Conservation (phyloP, 2,113 vertebrate species). For the Rhodinocichla rosea region DNA sequence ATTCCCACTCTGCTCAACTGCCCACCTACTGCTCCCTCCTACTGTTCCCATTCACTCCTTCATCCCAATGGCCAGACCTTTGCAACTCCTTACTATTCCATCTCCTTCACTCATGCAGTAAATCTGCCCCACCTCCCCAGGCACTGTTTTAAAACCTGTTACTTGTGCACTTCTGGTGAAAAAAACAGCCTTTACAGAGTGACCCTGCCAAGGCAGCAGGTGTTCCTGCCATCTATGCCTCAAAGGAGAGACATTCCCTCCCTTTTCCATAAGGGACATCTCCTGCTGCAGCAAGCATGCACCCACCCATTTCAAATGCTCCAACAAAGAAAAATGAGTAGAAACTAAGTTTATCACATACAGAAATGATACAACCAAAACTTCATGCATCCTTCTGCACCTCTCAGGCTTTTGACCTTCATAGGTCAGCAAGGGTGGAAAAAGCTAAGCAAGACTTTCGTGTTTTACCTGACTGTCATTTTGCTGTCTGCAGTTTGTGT, state of each 20-base stretch:
- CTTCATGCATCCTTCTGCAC: not conserved
- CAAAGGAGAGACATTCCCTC: not conserved
- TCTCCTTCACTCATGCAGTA: not conserved
- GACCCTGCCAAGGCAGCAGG: not conserved
- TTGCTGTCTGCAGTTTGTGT: not conserved
- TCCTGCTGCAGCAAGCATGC: not conserved
- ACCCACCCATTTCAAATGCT: not conserved
- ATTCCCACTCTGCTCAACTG: not conserved
- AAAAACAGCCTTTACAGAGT: not conserved
- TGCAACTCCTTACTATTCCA: not conserved
- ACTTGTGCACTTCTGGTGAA: fast-evolving
- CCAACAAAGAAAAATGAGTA: not conserved
- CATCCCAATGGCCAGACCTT: not conserved
- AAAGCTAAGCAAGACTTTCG: not conserved
- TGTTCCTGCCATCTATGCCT: fast-evolving
- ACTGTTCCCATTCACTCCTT: not conserved
- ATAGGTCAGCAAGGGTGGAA: not conserved
- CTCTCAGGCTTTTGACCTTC: not conserved
- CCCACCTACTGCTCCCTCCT: not conserved
- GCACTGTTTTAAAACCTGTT: not conserved
- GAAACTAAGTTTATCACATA: not conserved
- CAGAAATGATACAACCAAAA: not conserved
- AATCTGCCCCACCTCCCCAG: not conserved
- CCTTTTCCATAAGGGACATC: not conserved
- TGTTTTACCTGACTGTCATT: slow-evolving; percentile 55